phyloP scores from a whole-genome alignment of 1,140 invertebrate genomes.

The Lordiphosa clarofinis region DNA sequence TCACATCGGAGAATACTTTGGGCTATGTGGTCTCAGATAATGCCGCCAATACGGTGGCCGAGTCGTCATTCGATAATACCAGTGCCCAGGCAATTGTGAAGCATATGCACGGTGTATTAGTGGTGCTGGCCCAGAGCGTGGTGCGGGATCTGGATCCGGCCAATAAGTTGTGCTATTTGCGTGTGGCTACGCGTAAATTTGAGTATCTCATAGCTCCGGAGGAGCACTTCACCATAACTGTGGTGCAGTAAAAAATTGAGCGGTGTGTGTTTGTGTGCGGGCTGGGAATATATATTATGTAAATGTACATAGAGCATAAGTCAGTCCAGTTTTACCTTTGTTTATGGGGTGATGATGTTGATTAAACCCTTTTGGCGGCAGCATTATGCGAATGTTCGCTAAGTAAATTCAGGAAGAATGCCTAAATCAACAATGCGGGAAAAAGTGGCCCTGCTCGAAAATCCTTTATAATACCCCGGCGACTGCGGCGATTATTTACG shows the following conservation, averaged over 20 bases:
- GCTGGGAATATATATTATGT: constrained; percentile 1
- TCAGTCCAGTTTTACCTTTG: not conserved
- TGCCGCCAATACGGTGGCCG: constrained; percentile 39
- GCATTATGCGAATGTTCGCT: constrained; percentile 7
- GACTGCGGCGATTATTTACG: constrained; percentile 68
- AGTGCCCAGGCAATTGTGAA: constrained; percentile 64
- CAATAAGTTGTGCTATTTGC: constrained; percentile 56
- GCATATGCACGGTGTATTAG: constrained; percentile 44
- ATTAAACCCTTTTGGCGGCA: constrained; percentile 18
- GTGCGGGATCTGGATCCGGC: constrained; percentile 65
- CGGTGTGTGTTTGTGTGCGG: constrained; percentile 1
- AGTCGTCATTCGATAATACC: constrained; percentile 68
- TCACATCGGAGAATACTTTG: constrained; percentile 46
- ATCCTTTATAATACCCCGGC: constrained; percentile 69
- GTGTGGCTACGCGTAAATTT: constrained; percentile 63
- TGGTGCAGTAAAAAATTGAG: constrained; percentile 46
- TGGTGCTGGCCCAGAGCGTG: constrained; percentile 45
- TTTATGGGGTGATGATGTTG: constrained; percentile 15
- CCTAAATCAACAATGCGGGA: constrained; percentile 51
- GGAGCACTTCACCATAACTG: constrained; percentile 67
- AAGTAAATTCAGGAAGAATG: constrained; percentile 33
- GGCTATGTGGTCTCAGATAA: constrained; percentile 69
- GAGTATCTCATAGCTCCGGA: constrained; percentile 73
- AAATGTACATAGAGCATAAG: not conserved
- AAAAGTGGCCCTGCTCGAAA: constrained; percentile 43